Conservation (phyloP, 2,888 invertebrate species). For the Uloborus plumipes region DNA sequence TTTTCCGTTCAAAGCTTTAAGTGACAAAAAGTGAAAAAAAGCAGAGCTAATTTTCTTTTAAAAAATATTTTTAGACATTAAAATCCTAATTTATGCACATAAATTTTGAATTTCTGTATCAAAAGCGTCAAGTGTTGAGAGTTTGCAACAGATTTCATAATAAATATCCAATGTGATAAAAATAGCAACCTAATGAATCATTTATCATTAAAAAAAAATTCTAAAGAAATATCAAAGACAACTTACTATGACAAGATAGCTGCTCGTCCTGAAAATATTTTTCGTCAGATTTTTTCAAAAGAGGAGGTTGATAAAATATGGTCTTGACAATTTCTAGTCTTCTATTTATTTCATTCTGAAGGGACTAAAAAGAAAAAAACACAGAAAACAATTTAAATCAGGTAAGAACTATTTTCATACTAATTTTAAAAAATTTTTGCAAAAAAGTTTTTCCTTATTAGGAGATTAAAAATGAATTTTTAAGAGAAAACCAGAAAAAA, state of each 20-base stretch:
- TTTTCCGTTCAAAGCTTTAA: too few relatives aligned
- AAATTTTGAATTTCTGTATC: too few relatives aligned
- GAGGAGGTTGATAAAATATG: conserved; percentile 49
- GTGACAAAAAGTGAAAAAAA: too few relatives aligned
- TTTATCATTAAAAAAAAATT: too few relatives aligned
- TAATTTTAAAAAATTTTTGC: too few relatives aligned
- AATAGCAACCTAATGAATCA: too few relatives aligned
- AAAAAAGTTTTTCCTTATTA: neutral
- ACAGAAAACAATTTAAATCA: neutral
- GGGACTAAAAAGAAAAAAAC: neutral
- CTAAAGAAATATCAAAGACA: neutral
- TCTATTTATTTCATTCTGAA: conserved; percentile 54
- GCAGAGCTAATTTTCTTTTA: too few relatives aligned
- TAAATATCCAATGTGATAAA: too few relatives aligned
- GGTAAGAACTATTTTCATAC: neutral
- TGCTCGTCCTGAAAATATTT: conserved; percentile 35
- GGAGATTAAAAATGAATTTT: neutral
- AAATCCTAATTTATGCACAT: too few relatives aligned
- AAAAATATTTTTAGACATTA: too few relatives aligned
- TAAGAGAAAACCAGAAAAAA: neutral
- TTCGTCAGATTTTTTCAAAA: conserved; percentile 58
- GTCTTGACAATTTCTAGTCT: conserved; percentile 48
- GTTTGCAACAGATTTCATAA: too few relatives aligned
- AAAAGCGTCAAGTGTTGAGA: too few relatives aligned
- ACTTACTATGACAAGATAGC: conserved; percentile 15